Base-by-base conservation (phyloP, 2,113 vertebrate species). In the Menidia beryllina region DNA sequence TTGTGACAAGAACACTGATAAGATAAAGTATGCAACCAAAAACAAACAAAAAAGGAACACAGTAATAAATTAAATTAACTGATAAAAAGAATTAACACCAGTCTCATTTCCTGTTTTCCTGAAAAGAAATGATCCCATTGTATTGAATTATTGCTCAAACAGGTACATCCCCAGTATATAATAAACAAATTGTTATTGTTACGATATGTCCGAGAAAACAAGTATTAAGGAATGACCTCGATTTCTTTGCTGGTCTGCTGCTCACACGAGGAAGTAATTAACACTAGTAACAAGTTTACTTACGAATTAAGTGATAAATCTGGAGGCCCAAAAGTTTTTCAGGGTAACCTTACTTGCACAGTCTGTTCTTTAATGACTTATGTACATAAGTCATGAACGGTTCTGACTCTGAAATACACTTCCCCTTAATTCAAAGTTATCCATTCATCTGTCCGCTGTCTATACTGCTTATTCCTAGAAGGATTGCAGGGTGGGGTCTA, bases 51-150 rank as follows among this genome's bases (percentile, higher is more conserved):
- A 55, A 78, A 75, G 57, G 39, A 84, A 58, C 56, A 50, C 7
- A 57, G 27, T 21, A 80, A 86, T 86, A 86, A 79, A 39, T 83
- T 86, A 81, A 72, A 84, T 73, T 50, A 71, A 66, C 57, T 70
- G n/a, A 78, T 51, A 49, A 38, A 72, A 74, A 61, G 52, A 59
- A 77, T 69, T 82, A 0, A 58, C 26, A 34, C 21, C 50, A 3
- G 12, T 5, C 13, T 66, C 13, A 41, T 57, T 69, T 50, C 25
- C 34, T 72, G 23, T 25, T 20, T 41, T 3, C 13, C 8, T 55
- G 11, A 20, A 57, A 56, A 76, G 30, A 62, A 65, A 53, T 13
- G 24, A 70, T 68, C 58, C 27, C 17, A 17, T 23, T 64, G 12
- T 23, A 59, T 36, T 4, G 21, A 19, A 30, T 5, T 27, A 61